Percentiles rank a stretch among this genome's conserved stretches.
These are phyloP conservation scores for Zonitis immaculata DNA, from an alignment of 2,888 invertebrate species.

Conservation along the genomic window DNA sequence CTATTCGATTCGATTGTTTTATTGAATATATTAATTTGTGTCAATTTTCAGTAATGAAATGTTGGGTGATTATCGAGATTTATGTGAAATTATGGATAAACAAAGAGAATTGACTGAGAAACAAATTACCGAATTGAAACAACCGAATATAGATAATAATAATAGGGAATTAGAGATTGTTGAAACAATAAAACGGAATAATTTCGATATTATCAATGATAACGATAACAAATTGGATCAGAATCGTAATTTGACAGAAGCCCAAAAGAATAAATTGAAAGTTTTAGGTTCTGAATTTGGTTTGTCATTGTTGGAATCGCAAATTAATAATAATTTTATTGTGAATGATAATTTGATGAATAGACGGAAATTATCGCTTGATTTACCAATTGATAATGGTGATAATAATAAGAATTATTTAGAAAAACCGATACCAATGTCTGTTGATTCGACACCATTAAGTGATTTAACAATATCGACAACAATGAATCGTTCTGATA, in stretches of 20 bases:
- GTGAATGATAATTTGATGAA: not conserved
- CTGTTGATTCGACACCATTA: slow-evolving; percentile 44
- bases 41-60: slow-evolving; percentile 57
- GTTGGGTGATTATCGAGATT: slow-evolving; percentile 60
- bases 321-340: not conserved
- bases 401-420: no score
- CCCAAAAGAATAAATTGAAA: slow-evolving; percentile 58
- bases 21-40: no score
- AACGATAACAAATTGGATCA: slow-evolving; percentile 8
- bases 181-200: slow-evolving; percentile 51
- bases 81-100: slow-evolving; percentile 57
- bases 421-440: slow-evolving; percentile 42
- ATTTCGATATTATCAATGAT: slow-evolving; percentile 37
- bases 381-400: not conserved
- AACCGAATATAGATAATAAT: slow-evolving; percentile 34
- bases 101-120: slow-evolving; percentile 44
- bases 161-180: slow-evolving; percentile 40
- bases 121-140: slow-evolving; percentile 42
- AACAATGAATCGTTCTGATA: slow-evolving; percentile 37
- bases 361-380: not conserved
- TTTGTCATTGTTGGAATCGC: slow-evolving; percentile 24
- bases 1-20: no score
- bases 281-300: slow-evolving; percentile 60
- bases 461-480: slow-evolving; percentile 28
- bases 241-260: slow-evolving; percentile 54